phyloP scores from a whole-genome alignment of 1,140 invertebrate genomes.

The Sitophilus oryzae region DNA sequence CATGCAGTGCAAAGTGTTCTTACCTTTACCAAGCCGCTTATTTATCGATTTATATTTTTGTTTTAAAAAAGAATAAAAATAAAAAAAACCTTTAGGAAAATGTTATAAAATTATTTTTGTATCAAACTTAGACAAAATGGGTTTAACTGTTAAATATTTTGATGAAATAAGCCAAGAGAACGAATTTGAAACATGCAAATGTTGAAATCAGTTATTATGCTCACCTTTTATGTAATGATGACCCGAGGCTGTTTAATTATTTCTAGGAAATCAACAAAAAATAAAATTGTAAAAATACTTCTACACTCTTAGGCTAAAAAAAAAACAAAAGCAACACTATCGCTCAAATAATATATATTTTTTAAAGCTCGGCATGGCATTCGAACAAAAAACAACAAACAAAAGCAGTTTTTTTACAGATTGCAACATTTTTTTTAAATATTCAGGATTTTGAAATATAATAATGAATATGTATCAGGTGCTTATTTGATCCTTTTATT shows the following conservation, averaged over 20 bases:
- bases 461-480: background rate
- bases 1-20: constrained; percentile 2
- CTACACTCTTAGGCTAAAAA: constrained; percentile 19
- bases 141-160: background rate
- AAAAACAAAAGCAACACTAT: constrained; percentile 14
- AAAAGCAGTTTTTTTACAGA: too few species aligned
- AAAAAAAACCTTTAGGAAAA: background rate
- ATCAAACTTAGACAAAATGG: background rate
- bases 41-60: too few species aligned
- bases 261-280: constrained; percentile 22
- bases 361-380: too few species aligned
- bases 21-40: background rate
- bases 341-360: constrained; percentile 7
- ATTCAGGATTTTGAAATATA: background rate
- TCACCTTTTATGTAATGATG: constrained; percentile 23
- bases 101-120: background rate
- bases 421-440: too few species aligned
- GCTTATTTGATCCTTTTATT: background rate
- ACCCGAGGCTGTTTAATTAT: constrained; percentile 12
- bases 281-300: constrained; percentile 17
- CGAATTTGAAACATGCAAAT: background rate
- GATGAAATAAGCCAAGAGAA: background rate
- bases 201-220: constrained; percentile 2
- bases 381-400: too few species aligned
- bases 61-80: too few species aligned